Evolutionary conservation across 2,888 invertebrate genomes (phyloP).

Genomic region (Acleris laterana): DNA sequence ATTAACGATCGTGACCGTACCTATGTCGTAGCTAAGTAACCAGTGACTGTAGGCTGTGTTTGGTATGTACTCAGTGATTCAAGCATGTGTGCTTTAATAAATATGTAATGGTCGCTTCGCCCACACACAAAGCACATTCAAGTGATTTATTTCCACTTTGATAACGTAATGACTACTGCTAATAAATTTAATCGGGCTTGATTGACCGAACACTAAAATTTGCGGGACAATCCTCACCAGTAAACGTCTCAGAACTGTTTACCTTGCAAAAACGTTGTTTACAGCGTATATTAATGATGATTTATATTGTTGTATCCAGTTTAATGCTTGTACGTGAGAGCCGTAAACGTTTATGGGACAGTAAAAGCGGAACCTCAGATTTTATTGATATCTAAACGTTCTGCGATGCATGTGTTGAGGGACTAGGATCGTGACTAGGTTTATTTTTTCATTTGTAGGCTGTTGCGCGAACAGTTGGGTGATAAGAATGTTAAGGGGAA

Average conservation of each 20-base stretch:
- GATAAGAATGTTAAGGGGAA: no score
- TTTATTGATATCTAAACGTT: constrained; percentile 77
- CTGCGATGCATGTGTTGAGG: constrained; percentile 54
- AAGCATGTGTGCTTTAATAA: no score
- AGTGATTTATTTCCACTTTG: neutral
- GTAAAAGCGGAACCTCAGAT: constrained; percentile 73
- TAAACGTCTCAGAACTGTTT: constrained; percentile 76
- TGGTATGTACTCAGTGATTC: no score
- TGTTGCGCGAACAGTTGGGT: neutral
- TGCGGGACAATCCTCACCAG: constrained; percentile 68
- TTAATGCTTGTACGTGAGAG: constrained; percentile 78
- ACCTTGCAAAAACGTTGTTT: constrained; percentile 69
- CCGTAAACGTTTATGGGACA: constrained; percentile 78
- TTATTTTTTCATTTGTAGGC: neutral
- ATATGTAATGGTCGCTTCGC: no score
- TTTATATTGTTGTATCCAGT: constrained; percentile 76
- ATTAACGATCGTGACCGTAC: no score
- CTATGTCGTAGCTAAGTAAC: no score
- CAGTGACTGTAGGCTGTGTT: no score
- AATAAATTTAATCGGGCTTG: constrained; percentile 41
- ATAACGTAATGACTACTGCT: neutral
- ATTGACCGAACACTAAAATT: constrained; percentile 62
- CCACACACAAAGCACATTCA: no score
- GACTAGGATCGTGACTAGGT: constrained; percentile 42
- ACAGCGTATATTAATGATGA: constrained; percentile 73